Evolutionary conservation across 1,140 invertebrate species (phyloP), one percentile per base, ranked within the genome.

Genomic region (Callitettix versicolor): DNA sequence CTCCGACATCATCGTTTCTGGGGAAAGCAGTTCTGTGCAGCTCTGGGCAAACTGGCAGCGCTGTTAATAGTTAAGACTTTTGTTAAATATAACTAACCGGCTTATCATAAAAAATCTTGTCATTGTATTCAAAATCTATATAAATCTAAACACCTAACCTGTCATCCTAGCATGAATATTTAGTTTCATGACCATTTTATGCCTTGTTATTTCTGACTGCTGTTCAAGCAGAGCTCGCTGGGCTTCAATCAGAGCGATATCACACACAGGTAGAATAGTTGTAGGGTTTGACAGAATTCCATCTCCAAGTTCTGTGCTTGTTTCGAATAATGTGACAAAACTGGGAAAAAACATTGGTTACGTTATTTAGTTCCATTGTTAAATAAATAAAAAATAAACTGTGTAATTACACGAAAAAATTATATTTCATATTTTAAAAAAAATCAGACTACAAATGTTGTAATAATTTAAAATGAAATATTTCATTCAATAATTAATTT

Each of bases 111-210:
- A 15, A 43, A 43, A 43, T 7, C 6, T 43, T 7, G 17, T 5
- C 18, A 20, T 43, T n/a, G 5, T 20, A 7, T 6, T 7, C 41
- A 11, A 17, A 7, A 15, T 15, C 18, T 43, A n/a, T n/a, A n/a
- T n/a, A n/a, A 7, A 43, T 43, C 15, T 15, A 6, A 6, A 43
- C 18, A 11, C n/a, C 51, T 30, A 58, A 62, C 73, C 73, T 57
- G 67, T 71, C 11, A 79, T 65, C 61, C 83, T 68, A 38, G 78
- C 76, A 70, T 80, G 81, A 56, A 88, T 75, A 69, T 81, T 82
- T 52, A 64, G 67, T 68, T 90, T 89, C 26, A 30, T 4, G 4
- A 85, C 56, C n/a, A 33, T 44, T 38, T 55, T 64, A 30, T 64
- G 65, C 54, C 67, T 65, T 34, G 61, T 22, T 36, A 63, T 50